Evolutionary conservation across 2,888 invertebrate species (phyloP), one percentile per base, ranked within the genome.

Genomic region (Dryobota labecula): DNA sequence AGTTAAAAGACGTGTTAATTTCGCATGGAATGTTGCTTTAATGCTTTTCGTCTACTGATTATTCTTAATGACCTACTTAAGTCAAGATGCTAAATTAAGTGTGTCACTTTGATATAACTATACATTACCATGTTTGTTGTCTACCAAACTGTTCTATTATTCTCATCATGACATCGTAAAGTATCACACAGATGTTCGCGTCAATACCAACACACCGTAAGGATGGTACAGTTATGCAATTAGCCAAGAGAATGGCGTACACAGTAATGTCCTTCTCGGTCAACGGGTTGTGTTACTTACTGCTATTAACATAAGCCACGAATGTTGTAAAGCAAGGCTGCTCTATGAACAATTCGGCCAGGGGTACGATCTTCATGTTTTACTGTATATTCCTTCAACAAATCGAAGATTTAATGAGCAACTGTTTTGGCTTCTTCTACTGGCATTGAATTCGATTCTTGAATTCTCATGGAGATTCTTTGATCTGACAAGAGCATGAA

Each of bases 221-320:
- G 80, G 78, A 88, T 86, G 84, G 86, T 89, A 90, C 91, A 89
- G 91, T 92, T 93, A 93, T 87, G 89, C 89, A 93, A 92, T 92
- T 91, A 90, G 83, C 85, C 78, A 83, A 88, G 88, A 89, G 90
- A 92, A 90, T 88, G 89, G 88, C 81, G 89, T 75, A 81, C 82
- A 73, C 74, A 83, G 86, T 83, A 84, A 84, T 78, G 85, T 90
- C 91, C 92, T 92, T 91, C 88, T 92, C 89, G 87, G 89, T 86
- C 87, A 90, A 86, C 89, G 86, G 88, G 85, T 56, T 86, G 86
- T 86, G 76, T 85, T 83, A 86, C 86, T 86, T 84, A 87, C 85
- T 84, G 80, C 75, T 75, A 83, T 80, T 84, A 87, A 85, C 85
- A 83, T 87, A 78, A 76, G 80, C 76, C 79, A 86, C 76, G 79